These are phyloP conservation scores for Sebastes flavidus DNA, from an alignment of 2,797 vertebrate species.

Conservation along the genomic window DNA sequence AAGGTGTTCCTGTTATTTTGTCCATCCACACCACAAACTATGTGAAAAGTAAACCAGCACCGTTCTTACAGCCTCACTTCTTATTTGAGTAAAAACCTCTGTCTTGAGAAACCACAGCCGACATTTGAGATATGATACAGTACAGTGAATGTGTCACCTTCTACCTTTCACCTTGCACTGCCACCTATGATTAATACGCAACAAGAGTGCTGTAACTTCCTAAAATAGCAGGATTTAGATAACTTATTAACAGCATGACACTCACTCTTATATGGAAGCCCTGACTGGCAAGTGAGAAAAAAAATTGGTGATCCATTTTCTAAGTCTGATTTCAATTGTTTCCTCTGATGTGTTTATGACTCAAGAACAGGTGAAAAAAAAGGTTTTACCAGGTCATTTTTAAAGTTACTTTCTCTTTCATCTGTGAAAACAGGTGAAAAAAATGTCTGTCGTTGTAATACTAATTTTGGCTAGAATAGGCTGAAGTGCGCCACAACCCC, in stretches of 20 bases:
- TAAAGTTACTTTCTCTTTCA: neutral
- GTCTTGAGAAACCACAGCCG: neutral
- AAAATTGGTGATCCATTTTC: too few species aligned
- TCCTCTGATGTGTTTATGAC: neutral
- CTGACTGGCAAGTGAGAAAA: neutral
- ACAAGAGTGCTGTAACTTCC: constrained; percentile 24
- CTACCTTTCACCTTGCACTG: constrained; percentile 14
- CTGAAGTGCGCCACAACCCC: neutral
- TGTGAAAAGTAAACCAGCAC: neutral
- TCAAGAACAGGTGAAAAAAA: neutral
- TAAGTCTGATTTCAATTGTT: neutral
- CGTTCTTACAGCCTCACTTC: neutral
- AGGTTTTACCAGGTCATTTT: neutral
- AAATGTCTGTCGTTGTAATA: neutral
- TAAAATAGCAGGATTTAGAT: constrained; percentile 29
- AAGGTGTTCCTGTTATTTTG: neutral
- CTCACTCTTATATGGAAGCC: neutral
- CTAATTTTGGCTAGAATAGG: neutral
- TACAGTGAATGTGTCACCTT: constrained; percentile 17
- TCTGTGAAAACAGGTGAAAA: neutral
- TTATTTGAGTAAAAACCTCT: neutral
- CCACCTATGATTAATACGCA: constrained; percentile 11
- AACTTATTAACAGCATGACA: constrained; percentile 51
- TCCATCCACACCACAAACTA: neutral
- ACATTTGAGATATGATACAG: neutral